These are phyloP conservation scores for Apogon hyalosoma DNA, from an alignment of 2,797 vertebrate genomes.

Conservation along the genomic window DNA sequence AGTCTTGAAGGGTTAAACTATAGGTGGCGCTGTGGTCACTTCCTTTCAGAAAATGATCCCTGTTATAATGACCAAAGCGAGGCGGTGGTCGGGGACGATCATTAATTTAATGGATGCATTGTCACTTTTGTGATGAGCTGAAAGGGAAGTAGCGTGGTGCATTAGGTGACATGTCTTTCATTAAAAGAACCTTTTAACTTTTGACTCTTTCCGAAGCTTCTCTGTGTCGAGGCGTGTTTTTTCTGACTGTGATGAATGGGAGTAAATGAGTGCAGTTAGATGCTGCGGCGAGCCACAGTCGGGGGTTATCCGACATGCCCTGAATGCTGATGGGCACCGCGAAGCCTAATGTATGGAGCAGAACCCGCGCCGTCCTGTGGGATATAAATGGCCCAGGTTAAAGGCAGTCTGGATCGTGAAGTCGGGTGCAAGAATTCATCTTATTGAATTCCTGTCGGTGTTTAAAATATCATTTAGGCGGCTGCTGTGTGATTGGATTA, in stretches of 20 bases:
- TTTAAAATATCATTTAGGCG: conserved; percentile 31
- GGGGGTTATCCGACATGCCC: conserved; percentile 41
- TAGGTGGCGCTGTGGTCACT: no score
- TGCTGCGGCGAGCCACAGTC: conserved; percentile 44
- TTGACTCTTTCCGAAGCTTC: conserved; percentile 21
- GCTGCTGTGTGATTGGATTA: conserved; percentile 4
- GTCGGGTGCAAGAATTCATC: conserved; percentile 31
- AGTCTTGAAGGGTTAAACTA: no score
- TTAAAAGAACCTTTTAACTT: conserved; percentile 58
- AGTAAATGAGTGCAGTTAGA: conserved; percentile 48
- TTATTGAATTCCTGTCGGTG: conserved; percentile 30
- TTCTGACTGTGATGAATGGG: conserved; percentile 38
- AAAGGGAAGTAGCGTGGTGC: conserved; percentile 15
- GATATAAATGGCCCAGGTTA: conserved; percentile 48
- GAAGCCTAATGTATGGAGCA: conserved; percentile 42
- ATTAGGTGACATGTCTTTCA: conserved; percentile 32
- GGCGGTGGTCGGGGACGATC: conserved; percentile 11
- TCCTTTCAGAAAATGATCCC: conserved; percentile 30
- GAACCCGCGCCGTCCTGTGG: conserved; percentile 43
- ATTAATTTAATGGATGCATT: conserved; percentile 29
- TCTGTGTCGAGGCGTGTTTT: not conserved
- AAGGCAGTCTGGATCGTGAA: conserved; percentile 16
- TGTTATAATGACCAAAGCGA: conserved; percentile 34
- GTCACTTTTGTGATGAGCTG: conserved; percentile 40
- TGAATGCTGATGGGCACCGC: conserved; percentile 53